phyloP scores from a whole-genome alignment of 2,113 vertebrate species.

The Falcunculus frontatus region DNA sequence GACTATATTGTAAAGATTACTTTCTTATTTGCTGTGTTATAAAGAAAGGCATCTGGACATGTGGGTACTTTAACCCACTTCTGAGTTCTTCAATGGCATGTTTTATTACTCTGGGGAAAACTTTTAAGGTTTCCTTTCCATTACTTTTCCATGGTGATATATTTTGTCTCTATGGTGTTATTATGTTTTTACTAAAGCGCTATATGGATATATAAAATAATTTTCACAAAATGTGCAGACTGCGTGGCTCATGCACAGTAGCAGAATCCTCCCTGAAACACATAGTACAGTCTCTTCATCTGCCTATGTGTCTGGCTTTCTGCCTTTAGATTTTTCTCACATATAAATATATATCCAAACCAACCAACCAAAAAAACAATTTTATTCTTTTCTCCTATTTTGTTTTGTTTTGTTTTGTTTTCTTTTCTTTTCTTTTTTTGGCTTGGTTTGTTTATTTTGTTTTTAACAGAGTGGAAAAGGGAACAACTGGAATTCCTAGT shows the following conservation, averaged over 20 bases:
- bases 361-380: neutral
- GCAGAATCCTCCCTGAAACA: neutral
- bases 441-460: too few species aligned
- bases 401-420: too few species aligned
- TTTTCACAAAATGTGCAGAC: neutral
- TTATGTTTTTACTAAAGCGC: neutral
- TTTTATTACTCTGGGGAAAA: neutral
- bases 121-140: neutral
- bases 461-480: neutral
- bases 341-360: neutral
- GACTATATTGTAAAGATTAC: neutral
- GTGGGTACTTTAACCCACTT: neutral
- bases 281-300: rapidly evolving
- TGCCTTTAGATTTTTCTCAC: neutral
- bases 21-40: neutral
- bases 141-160: neutral
- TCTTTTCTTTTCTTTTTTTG: too few species aligned
- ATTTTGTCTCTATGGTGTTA: neutral
- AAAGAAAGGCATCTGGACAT: neutral
- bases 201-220: neutral
- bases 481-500: neutral
- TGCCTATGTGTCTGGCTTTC: neutral
- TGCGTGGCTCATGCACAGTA: neutral
- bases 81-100: neutral
- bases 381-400: neutral